phyloP scores from a whole-genome alignment of 2,797 vertebrate genomes.

The Miopithecus talapoin region DNA sequence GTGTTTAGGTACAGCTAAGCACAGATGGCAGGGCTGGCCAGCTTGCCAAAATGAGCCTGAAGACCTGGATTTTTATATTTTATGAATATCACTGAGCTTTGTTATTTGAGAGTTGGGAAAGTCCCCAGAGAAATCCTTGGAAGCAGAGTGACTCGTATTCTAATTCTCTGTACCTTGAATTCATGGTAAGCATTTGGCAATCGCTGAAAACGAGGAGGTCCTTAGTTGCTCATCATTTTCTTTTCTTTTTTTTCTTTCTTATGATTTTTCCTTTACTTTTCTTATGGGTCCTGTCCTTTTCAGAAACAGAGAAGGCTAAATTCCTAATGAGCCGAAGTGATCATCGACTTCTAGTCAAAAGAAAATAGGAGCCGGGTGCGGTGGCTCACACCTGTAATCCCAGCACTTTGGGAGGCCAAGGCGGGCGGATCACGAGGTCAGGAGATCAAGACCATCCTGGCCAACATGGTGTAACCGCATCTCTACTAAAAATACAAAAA shows the following conservation, averaged over 20 bases:
- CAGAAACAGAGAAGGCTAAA: constrained; percentile 16
- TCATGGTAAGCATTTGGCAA: not conserved
- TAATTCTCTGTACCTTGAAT: not conserved
- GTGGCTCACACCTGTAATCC: not conserved
- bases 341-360: not conserved
- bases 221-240: not conserved
- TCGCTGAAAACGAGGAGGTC: not conserved
- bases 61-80: constrained; percentile 24
- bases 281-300: not conserved
- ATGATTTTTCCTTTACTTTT: not conserved
- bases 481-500: not conserved
- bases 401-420: not conserved
- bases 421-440: not conserved
- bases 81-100: constrained; percentile 53
- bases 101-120: constrained; percentile 13
- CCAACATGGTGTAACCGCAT: not conserved
- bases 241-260: not conserved
- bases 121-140: constrained; percentile 58
- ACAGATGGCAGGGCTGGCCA: not conserved
- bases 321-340: constrained; percentile 12
- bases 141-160: constrained; percentile 2
- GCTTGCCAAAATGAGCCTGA: constrained; percentile 21
- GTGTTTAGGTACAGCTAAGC: not conserved
- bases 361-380: not conserved
- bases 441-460: not conserved